These are phyloP conservation scores for Ophiodon elongatus DNA, from an alignment of 2,113 vertebrate genomes.

Conservation along the genomic window DNA sequence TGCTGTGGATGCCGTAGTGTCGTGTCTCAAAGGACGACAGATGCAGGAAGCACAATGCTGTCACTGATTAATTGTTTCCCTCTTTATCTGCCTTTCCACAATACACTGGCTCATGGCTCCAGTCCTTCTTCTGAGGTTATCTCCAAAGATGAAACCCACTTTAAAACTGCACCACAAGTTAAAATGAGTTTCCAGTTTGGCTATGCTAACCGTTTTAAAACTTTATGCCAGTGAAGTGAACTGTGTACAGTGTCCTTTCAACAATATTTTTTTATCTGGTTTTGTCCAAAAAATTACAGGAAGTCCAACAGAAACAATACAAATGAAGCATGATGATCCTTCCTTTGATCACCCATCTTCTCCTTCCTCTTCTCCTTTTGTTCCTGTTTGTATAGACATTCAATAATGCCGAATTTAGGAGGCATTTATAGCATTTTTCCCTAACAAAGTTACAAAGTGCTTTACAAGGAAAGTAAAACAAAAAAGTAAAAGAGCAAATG, in stretches of 20 bases:
- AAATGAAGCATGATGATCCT: not conserved
- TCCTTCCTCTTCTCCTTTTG: not conserved
- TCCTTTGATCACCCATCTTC: not conserved
- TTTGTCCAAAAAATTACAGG: not conserved
- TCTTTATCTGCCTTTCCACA: constrained; percentile 44
- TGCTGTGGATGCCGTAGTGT: constrained; percentile 16
- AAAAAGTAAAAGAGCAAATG: not conserved
- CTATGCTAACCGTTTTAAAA: not conserved
- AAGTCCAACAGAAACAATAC: not conserved
- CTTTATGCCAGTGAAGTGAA: not conserved
- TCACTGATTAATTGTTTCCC: constrained; percentile 44
- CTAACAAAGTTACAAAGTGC: not conserved
- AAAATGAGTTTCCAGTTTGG: not conserved
- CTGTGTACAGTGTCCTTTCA: not conserved
- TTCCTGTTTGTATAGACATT: not conserved
- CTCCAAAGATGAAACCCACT: constrained; percentile 25
- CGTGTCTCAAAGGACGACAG: constrained; percentile 2
- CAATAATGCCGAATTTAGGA: not conserved
- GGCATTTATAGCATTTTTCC: not conserved
- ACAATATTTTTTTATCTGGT: not conserved
- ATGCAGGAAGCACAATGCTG: constrained; percentile 39
- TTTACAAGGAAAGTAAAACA: not conserved
- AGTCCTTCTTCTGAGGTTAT: constrained; percentile 29
- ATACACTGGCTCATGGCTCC: constrained; percentile 8
- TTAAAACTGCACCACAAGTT: not conserved